Evolutionary conservation across 2,797 vertebrate genomes (phyloP).

Genomic region (Muscicapa comitata): DNA sequence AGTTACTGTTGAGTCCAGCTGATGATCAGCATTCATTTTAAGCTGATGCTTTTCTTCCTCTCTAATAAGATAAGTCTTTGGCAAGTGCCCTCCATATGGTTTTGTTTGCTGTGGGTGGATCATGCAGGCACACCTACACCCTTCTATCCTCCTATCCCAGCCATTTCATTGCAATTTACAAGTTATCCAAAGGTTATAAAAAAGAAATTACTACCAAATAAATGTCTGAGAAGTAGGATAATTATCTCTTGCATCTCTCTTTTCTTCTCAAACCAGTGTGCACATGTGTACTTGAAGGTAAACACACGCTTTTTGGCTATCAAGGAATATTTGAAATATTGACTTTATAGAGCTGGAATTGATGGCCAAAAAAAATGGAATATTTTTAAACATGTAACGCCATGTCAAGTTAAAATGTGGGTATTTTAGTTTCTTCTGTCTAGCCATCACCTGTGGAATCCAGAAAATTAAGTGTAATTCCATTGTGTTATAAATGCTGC

Average conservation of each 20-base stretch:
- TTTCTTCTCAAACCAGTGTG: background rate
- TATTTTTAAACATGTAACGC: background rate
- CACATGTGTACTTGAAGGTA: background rate
- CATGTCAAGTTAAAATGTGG: background rate
- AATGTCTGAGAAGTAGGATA: background rate
- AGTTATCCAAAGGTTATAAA: accelerated
- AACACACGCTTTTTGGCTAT: accelerated
- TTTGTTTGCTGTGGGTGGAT: background rate
- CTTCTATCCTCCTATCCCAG: background rate
- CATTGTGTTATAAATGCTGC: background rate
- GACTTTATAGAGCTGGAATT: background rate
- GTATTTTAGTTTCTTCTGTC: background rate
- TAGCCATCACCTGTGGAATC: background rate
- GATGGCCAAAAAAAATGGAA: background rate
- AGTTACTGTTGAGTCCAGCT: background rate
- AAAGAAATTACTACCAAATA: background rate
- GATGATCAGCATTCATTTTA: background rate
- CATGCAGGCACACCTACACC: accelerated
- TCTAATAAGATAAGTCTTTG: background rate
- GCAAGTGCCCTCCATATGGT: accelerated
- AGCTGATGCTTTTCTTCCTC: background rate
- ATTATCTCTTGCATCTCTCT: background rate
- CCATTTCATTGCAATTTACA: background rate
- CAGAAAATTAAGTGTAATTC: background rate
- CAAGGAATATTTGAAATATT: background rate